phyloP scores from a whole-genome alignment of 2,797 vertebrate species.

The Aphelocoma californica region DNA sequence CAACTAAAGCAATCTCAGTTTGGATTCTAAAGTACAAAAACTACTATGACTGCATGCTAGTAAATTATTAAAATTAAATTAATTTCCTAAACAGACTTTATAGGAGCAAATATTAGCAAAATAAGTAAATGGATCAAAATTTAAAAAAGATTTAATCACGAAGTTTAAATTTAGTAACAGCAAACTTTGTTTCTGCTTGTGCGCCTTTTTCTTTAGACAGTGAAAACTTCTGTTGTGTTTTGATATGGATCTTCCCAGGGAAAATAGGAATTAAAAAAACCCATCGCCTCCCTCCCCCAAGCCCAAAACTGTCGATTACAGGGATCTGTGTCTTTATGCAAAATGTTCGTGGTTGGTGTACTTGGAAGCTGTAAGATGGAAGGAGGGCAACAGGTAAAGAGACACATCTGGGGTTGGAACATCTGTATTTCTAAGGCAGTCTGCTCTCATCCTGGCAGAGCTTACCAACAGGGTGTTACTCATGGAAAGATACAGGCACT shows the following conservation, averaged over 20 bases:
- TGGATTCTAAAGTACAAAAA: not conserved
- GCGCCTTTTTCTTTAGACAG: rapidly evolving
- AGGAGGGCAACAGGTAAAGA: not conserved
- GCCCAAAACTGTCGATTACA: not conserved
- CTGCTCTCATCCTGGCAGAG: not conserved
- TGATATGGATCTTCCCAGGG: not conserved
- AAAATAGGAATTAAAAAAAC: not conserved
- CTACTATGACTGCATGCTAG: not conserved
- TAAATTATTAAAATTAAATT: not conserved
- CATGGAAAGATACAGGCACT: too few relatives aligned
- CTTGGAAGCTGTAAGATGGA: not conserved
- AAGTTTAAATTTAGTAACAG: not conserved
- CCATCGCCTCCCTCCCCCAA: rapidly evolving
- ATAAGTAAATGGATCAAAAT: not conserved
- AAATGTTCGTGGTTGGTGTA: not conserved
- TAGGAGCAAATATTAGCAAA: not conserved
- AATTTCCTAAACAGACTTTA: not conserved
- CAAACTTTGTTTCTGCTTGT: not conserved
- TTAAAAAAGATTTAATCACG: not conserved
- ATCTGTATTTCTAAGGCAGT: not conserved
- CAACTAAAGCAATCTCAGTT: not conserved
- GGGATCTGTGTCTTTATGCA: not conserved
- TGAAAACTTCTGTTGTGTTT: not conserved
- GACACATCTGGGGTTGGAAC: not conserved
- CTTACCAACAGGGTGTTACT: not conserved